Evolutionary conservation across 2,113 vertebrate genomes (phyloP), one percentile per base, ranked within the genome.

Genomic region (Lonchura striata): DNA sequence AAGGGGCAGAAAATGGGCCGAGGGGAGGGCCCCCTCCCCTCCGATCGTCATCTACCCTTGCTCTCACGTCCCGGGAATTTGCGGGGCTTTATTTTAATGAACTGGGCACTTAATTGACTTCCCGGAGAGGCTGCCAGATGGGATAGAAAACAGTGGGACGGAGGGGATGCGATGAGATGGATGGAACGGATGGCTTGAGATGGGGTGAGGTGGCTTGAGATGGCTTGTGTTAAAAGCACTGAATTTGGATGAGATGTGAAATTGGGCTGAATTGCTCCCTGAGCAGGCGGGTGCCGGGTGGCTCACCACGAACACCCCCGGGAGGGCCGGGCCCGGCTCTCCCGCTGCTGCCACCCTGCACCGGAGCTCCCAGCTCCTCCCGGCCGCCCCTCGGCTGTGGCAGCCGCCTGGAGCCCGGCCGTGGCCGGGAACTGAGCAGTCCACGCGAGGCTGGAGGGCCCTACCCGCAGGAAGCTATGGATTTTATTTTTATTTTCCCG

Each of bases 271-370:
- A 33, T 78, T 30, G 18, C 8, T 56, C 41, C 10, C 27, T 22
- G 56, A 10, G 15, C 18, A 47, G 46, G 18, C 4, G 2, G 13
- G 16, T 11, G 66, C 6, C 10, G 3, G 11, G 15, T 20, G 39
- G 42, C 15, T 13, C n/a, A 13, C 8, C 41, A 39, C 4, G 21
- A 68, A 12, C 59, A 11, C 2, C 21, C 35, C 46, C 9, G 4
- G 37, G 15, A 7, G 30, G 27, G 9, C 46, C 23, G 42, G 68
- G 42, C 41, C 28, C 46, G 3, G 33, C 60, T 11, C 21, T 59
- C 21, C 60, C 4, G 0, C 31, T 3, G 31, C 60, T 10, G 25
- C 37, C 10, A 20, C 28, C 10, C 31, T 18, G 2, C 49, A 9
- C 47, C 16, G 10, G 16, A 52, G 66, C 39, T 47, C 39, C 24